A percentile compares a stretch with the other conserved stretches of the same genome.
Evolutionary conservation across 2,888 invertebrate species (phyloP).

Genomic region (Agonum fuliginosum): DNA sequence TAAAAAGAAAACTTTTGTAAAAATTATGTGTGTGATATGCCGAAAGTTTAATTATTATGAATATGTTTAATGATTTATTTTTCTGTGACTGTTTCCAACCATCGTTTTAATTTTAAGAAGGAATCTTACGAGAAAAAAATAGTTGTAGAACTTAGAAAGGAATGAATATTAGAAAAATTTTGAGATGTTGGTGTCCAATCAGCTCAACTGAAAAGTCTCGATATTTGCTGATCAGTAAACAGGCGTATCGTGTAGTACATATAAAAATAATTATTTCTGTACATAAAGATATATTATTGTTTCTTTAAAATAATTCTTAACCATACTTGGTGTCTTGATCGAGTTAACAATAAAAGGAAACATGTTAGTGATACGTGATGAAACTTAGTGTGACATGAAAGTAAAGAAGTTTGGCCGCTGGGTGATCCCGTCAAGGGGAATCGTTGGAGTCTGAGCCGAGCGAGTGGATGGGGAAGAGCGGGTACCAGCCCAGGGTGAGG

Average conservation of each 20-base stretch:
- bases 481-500: slow-evolving; percentile 92
- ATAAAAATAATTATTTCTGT: slow-evolving; percentile 52
- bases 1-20: background rate
- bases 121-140: background rate
- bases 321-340: slow-evolving; percentile 41
- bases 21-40: background rate
- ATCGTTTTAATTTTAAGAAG: background rate
- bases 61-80: background rate
- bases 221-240: background rate
- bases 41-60: background rate
- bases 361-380: background rate
- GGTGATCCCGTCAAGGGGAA: slow-evolving; percentile 70
- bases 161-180: slow-evolving; percentile 16
- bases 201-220: background rate
- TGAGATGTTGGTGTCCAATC: slow-evolving; percentile 22
- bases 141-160: background rate
- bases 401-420: slow-evolving; percentile 29
- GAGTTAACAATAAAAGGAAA: background rate
- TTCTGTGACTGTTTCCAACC: background rate
- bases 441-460: slow-evolving; percentile 80
- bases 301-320: slow-evolving; percentile 39
- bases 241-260: slow-evolving; percentile 35
- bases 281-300: slow-evolving; percentile 43
- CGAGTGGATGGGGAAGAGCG: slow-evolving; percentile 90
- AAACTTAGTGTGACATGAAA: background rate